phyloP scores from a whole-genome alignment of 2,113 vertebrate genomes.

The Cairina moschata region DNA sequence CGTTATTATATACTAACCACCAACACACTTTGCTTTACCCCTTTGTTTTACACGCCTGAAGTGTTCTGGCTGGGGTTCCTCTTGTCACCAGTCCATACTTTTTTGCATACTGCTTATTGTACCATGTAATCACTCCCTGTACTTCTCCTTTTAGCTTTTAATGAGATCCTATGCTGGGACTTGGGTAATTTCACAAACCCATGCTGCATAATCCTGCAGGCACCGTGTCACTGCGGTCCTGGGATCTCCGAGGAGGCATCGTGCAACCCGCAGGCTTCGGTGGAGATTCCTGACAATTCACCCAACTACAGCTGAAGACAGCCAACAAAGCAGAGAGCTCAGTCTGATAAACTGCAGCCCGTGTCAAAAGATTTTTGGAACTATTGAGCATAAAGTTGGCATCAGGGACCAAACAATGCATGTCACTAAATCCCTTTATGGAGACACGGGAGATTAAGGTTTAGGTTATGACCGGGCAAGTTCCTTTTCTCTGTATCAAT shows the following conservation, averaged over 20 bases:
- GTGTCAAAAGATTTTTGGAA: background rate
- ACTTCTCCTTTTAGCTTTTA: conserved; percentile 4
- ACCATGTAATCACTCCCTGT: background rate
- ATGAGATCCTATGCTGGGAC: background rate
- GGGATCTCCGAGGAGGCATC: background rate
- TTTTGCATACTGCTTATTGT: background rate
- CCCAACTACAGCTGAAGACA: background rate
- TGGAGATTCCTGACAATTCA: background rate
- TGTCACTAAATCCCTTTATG: background rate
- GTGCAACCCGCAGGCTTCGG: background rate
- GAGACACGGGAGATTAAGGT: background rate
- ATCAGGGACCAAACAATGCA: background rate
- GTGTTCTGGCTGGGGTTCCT: background rate
- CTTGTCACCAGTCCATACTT: background rate
- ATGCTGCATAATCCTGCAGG: background rate
- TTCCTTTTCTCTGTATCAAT: background rate
- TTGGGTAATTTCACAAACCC: background rate
- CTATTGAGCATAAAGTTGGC: background rate
- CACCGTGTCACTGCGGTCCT: fast-evolving
- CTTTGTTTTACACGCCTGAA: conserved; percentile 14
- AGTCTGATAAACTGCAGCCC: background rate
- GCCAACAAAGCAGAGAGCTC: background rate
- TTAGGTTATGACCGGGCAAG: background rate
- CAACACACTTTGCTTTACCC: conserved; percentile 20
- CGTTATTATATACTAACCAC: background rate